phyloP scores from a whole-genome alignment of 1,140 invertebrate species.

The Eciton burchellii region DNA sequence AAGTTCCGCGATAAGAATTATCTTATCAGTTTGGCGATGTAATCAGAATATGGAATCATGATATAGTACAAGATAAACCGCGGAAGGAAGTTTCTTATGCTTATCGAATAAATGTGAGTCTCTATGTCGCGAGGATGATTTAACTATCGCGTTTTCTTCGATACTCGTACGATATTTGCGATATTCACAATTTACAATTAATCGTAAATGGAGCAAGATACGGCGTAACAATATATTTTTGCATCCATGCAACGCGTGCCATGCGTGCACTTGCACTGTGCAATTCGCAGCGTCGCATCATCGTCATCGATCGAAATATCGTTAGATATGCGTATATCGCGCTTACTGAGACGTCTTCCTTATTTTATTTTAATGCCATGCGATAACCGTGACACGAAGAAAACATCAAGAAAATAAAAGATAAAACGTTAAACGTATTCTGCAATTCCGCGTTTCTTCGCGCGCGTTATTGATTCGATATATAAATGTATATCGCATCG shows the following conservation, averaged over 20 bases:
- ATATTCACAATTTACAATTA: neutral
- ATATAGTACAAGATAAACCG: constrained; percentile 38
- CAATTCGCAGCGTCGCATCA: constrained; percentile 16
- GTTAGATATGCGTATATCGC: constrained; percentile 24
- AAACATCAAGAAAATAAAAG: constrained; percentile 2
- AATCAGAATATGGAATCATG: constrained; percentile 51
- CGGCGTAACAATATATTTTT: neutral
- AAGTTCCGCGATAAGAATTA: constrained; percentile 62
- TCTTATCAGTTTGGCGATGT: constrained; percentile 67
- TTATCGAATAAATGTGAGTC: neutral
- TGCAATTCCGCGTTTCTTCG: constrained; percentile 15
- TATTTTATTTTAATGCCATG: constrained; percentile 3
- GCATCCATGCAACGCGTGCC: neutral
- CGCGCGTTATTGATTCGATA: constrained; percentile 13
- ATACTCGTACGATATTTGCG: neutral
- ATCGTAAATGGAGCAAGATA: constrained; percentile 2
- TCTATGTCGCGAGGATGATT: neutral
- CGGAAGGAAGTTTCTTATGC: neutral
- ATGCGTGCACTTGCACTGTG: constrained; percentile 11
- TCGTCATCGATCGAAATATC: constrained; percentile 68
- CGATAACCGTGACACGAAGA: constrained; percentile 49
- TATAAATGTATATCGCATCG: neutral
- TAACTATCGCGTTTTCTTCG: neutral
- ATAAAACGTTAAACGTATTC: neutral
- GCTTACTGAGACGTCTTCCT: constrained; percentile 21